A percentile compares a stretch with the other conserved stretches of the same genome.
phyloP scores from a whole-genome alignment of 2,888 invertebrate genomes.

The Argyresthia goedartella region DNA sequence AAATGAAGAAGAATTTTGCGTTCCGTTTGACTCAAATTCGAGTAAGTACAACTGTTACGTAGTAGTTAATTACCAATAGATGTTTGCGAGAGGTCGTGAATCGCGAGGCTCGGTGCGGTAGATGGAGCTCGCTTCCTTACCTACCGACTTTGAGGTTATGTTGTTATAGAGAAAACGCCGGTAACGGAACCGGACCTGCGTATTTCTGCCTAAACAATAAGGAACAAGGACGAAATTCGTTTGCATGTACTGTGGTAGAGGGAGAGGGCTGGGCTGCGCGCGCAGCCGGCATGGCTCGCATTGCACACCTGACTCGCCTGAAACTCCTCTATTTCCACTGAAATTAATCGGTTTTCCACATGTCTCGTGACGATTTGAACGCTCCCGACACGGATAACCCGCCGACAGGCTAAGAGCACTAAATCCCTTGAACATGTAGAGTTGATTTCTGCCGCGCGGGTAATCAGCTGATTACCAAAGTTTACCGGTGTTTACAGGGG shows the following conservation, averaged over 20 bases:
- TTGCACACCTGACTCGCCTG: conserved; percentile 58
- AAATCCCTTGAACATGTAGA: conserved; percentile 32
- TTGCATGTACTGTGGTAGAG: conserved; percentile 25
- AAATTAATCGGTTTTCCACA: conserved; percentile 10
- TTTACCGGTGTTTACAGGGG: conserved; percentile 56
- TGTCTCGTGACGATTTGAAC: conserved; percentile 21
- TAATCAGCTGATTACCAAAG: conserved; percentile 68
- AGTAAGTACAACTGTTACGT: not conserved
- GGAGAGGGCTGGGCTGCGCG: conserved; percentile 53
- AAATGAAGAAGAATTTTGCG: conserved; percentile 35
- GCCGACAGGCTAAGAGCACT: conserved; percentile 26
- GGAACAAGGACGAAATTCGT: conserved; percentile 41
- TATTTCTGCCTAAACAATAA: not conserved
- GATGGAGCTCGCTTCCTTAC: conserved; percentile 29
- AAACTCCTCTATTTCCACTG: conserved; percentile 27
- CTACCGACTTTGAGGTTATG: conserved; percentile 64
- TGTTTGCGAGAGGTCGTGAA: not conserved
- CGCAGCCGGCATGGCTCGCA: conserved; percentile 65
- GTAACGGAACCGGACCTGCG: conserved; percentile 20
- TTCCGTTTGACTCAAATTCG: conserved; percentile 43
- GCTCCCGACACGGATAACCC: conserved; percentile 24
- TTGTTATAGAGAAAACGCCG: conserved; percentile 63
- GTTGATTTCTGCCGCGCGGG: not conserved
- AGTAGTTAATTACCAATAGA: conserved; percentile 1
- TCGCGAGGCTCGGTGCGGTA: conserved; percentile 12